These are phyloP conservation scores for Sitobion miscanthi DNA, from an alignment of 1,140 invertebrate genomes.

Conservation along the genomic window DNA sequence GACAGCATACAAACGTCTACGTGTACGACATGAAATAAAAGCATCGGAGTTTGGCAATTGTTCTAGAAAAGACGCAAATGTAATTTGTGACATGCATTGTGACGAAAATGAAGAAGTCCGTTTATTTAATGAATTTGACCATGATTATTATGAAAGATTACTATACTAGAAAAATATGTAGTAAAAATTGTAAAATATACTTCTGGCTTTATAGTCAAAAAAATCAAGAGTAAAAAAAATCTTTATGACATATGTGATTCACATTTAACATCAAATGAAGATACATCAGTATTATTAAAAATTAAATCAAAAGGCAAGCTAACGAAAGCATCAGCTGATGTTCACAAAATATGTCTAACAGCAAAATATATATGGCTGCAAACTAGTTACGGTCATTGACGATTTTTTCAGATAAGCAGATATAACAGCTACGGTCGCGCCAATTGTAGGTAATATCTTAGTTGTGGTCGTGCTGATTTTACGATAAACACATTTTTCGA, in stretches of 20 bases:
- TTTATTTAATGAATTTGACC: not conserved
- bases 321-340: not conserved
- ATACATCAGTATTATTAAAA: not conserved
- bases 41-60: not conserved
- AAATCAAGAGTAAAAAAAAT: not conserved
- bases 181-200: not conserved
- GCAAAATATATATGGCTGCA: too few species aligned
- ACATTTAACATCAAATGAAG: not conserved
- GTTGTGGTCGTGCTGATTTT: too few species aligned
- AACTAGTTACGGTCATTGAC: too few species aligned
- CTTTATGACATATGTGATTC: not conserved
- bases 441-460: too few species aligned
- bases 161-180: not conserved
- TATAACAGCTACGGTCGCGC: too few species aligned
- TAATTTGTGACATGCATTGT: not conserved
- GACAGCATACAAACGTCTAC: not conserved
- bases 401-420: too few species aligned
- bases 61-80: not conserved
- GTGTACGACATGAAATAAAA: not conserved
- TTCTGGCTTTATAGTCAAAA: not conserved
- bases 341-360: not conserved
- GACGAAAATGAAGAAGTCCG: not conserved
- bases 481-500: too few species aligned
- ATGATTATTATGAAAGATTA: not conserved
- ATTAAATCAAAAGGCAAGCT: not conserved